Evolutionary conservation across 2,113 vertebrate species (phyloP).

Genomic region (Zosterops borbonicus): DNA sequence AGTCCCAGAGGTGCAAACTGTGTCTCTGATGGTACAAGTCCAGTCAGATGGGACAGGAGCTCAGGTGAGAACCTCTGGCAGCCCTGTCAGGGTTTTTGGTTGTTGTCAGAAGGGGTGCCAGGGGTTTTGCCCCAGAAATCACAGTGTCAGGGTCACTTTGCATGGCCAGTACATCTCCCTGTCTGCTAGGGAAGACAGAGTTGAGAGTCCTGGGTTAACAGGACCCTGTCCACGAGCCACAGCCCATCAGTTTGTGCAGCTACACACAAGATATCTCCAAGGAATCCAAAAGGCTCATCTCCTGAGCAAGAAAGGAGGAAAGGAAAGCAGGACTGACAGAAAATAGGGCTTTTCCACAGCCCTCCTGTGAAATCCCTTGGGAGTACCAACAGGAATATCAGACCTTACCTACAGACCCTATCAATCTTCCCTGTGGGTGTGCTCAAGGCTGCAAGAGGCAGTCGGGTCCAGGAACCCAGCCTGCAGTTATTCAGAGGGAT

Average conservation of each 20-base stretch:
- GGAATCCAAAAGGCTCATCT: background rate
- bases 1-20: background rate
- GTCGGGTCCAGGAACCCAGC: background rate
- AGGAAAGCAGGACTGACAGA: background rate
- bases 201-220: background rate
- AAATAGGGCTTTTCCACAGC: background rate
- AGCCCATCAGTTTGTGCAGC: background rate
- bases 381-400: background rate
- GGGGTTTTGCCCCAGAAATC: background rate
- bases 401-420: background rate
- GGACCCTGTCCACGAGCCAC: background rate
- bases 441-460: background rate
- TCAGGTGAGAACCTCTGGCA: background rate
- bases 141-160: background rate
- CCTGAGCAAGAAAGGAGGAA: background rate
- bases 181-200: background rate
- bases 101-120: background rate
- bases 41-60: accelerated
- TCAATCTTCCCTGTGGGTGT: background rate
- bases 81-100: background rate
- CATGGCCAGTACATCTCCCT: background rate
- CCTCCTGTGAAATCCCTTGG: background rate
- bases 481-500: background rate
- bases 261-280: background rate
- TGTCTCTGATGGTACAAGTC: background rate